Base-by-base conservation (phyloP, 2,797 vertebrate species). In the Protonibea diacanthus region DNA sequence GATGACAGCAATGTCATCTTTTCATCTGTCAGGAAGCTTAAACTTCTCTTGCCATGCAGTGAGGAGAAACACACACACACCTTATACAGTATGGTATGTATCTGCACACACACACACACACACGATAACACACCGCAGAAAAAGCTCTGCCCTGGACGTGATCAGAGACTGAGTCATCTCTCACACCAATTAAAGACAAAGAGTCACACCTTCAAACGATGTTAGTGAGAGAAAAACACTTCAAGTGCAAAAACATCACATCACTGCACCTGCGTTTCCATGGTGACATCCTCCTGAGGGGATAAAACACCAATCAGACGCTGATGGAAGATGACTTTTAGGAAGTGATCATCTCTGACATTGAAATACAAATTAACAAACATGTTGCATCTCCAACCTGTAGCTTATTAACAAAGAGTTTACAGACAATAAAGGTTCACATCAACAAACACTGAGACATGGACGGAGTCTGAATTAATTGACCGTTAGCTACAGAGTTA, bases 1-100 rank as follows among this genome's bases (percentile, higher is more conserved):
- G 8, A 9, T n/a, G 2, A 23, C 53, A 52, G 25, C 20, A 52
- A 38, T 64, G 63, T 56, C 17, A 65, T 66, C 17, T 72, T 40
- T 58, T 29, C 7, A 20, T 17, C 21, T 55, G 21, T 64, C 25
- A 42, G 25, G 9, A 62, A 45, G 70, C 13, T 67, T 69, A 60
- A 15, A 68, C 47, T 51, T 94, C 56, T 96, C 95, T 87, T 95
- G 10, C 84, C 92, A 42, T 96, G 95, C 76, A 97, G 86, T 20
- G 91, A 94, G 12, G 60, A 61, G 53, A 59, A 56, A 63, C 2
- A 80, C 84, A 58, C 60, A 71, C 57, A 56, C 0, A 11, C 61
- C 12, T 9, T 38, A 38, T 56, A 17, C 6, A 62, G 5, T 15
- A 38, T 12, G 15, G 3, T 49, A n/a, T 20, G 20, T 33, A 29